Conservation (phyloP, 1,140 invertebrate genomes). For the Drosophila virilis region DNA sequence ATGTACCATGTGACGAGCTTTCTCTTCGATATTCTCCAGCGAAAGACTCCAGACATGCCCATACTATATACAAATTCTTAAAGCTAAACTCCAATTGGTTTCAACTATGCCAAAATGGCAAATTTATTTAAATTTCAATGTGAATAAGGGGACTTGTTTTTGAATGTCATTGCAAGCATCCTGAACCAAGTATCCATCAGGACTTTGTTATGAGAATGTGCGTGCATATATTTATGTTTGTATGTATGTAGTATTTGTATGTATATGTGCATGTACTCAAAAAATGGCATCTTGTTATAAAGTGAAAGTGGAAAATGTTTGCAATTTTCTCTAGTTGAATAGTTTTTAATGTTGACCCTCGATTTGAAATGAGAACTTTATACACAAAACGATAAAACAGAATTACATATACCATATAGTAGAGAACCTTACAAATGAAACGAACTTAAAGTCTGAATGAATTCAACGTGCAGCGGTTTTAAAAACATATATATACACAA, state of each 20-base stretch:
- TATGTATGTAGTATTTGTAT: constrained; percentile 41
- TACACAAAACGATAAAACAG: not conserved
- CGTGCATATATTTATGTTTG: constrained; percentile 14
- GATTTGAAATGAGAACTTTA: constrained; percentile 24
- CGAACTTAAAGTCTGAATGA: constrained; percentile 80
- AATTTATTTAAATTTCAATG: constrained; percentile 16
- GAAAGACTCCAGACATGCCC: constrained; percentile 2
- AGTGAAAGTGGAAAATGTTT: constrained; percentile 25
- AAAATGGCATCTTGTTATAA: constrained; percentile 58
- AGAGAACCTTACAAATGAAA: constrained; percentile 74
- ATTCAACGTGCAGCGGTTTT: constrained; percentile 79
- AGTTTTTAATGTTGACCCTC: constrained; percentile 66
- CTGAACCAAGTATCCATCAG: constrained; percentile 53
- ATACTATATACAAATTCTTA: constrained; percentile 1
- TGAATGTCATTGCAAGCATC: constrained; percentile 34
- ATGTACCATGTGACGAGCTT: constrained; percentile 51
- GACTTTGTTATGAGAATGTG: constrained; percentile 56
- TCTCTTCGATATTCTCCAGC: constrained; percentile 60
- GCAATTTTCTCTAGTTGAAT: constrained; percentile 57
- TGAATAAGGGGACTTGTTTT: constrained; percentile 20
- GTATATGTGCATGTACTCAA: constrained; percentile 15
- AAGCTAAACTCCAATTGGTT: constrained; percentile 61
- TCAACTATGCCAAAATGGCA: constrained; percentile 39
- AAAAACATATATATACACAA: constrained; percentile 61
- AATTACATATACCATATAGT: constrained; percentile 16